phyloP scores from a whole-genome alignment of 2,888 invertebrate species.

The Netelia virgata region DNA sequence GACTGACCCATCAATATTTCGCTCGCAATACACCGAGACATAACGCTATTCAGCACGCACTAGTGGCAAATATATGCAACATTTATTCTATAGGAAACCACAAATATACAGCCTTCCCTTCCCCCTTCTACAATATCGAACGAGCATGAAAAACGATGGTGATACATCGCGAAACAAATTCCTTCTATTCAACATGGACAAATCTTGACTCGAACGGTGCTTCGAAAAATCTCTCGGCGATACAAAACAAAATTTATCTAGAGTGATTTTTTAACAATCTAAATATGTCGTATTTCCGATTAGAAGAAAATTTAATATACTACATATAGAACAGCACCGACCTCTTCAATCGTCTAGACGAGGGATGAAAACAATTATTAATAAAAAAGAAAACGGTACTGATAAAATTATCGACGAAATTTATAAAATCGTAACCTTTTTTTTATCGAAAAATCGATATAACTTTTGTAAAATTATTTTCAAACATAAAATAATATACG shows the following conservation, averaged over 20 bases:
- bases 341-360: no score
- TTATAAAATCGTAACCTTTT: no score
- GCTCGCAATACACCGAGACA: conserved; percentile 26
- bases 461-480: no score
- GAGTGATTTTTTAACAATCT: no score
- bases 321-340: no score
- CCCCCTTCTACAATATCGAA: background rate
- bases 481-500: no score
- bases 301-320: no score
- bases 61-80: background rate
- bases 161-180: conserved; percentile 7
- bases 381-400: no score
- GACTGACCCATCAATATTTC: conserved; percentile 56
- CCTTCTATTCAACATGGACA: background rate
- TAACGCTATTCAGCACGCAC: background rate
- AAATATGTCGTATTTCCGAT: no score
- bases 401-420: no score
- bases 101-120: conserved; percentile 19
- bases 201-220: background rate
- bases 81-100: conserved; percentile 23
- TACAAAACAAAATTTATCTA: background rate
- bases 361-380: no score
- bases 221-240: background rate
- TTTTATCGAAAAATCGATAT: no score
- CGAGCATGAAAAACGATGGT: conserved; percentile 37